Conservation (phyloP, 2,888 invertebrate genomes). For the Scaptomyza polygonia region DNA sequence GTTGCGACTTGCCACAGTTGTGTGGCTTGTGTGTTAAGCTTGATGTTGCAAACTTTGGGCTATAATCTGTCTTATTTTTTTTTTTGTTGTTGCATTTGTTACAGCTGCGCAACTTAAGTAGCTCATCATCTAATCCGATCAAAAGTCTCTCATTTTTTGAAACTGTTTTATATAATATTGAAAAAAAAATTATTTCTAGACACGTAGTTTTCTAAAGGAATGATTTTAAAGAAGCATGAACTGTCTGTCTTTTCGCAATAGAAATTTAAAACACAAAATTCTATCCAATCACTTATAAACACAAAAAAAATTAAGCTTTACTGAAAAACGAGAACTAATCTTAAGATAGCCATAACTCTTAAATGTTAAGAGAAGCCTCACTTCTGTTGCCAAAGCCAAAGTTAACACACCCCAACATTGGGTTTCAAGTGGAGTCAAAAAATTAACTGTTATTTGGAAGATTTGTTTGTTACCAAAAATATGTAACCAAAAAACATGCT, state of each 20-base stretch:
- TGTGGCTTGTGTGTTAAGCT: constrained; percentile 13
- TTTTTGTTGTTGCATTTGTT: constrained; percentile 48
- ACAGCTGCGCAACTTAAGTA: constrained; percentile 49
- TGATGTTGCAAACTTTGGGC: constrained; percentile 1
- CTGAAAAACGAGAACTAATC: not conserved
- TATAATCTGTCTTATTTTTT: constrained; percentile 32
- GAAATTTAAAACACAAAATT: not conserved
- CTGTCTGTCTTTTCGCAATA: not conserved
- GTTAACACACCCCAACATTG: constrained; percentile 11
- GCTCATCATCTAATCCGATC: constrained; percentile 40
- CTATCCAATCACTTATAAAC: not conserved
- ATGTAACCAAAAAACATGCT: constrained; percentile 21
- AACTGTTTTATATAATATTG: not conserved
- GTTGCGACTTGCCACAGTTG: constrained; percentile 41
- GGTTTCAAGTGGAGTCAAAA: constrained; percentile 58
- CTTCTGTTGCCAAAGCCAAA: constrained; percentile 27
- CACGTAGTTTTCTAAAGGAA: not conserved
- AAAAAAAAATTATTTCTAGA: not conserved
- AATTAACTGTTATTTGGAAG: constrained; percentile 66
- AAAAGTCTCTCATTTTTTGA: constrained; percentile 9
- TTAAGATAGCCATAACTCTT: constrained; percentile 8
- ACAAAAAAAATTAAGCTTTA: not conserved
- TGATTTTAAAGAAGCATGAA: not conserved
- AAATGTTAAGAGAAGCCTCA: constrained; percentile 28
- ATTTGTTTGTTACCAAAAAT: constrained; percentile 56